Evolutionary conservation across 2,888 invertebrate species (phyloP).

Genomic region (Drosophila heteroneura): DNA sequence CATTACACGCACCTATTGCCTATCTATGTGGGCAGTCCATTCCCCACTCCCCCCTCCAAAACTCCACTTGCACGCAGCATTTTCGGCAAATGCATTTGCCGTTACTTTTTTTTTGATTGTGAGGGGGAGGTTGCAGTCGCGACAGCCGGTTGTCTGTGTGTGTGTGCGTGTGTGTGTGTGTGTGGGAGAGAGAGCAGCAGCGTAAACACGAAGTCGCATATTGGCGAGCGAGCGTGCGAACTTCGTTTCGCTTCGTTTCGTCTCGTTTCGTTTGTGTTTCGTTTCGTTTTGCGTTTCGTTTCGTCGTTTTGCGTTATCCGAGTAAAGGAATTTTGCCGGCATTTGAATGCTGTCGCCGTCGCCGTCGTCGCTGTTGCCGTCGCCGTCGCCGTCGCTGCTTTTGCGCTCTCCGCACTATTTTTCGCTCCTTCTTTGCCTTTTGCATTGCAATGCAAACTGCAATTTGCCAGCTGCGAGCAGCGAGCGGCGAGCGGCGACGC

Average conservation of each 20-base stretch:
- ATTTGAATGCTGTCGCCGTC: constrained; percentile 56
- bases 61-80: constrained; percentile 25
- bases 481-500: constrained; percentile 44
- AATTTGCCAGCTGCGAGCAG: constrained; percentile 46
- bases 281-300: constrained; percentile 14
- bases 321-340: constrained; percentile 78
- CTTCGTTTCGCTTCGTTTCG: constrained; percentile 27
- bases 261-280: constrained; percentile 34
- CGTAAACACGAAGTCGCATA: constrained; percentile 25
- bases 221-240: constrained; percentile 20
- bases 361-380: constrained; percentile 17
- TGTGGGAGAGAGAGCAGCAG: constrained; percentile 57
- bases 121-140: constrained; percentile 65
- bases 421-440: constrained; percentile 67
- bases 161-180: constrained; percentile 68
- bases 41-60: background rate
- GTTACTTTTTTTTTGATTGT: constrained; percentile 30
- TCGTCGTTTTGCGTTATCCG: constrained; percentile 57
- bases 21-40: constrained; percentile 24
- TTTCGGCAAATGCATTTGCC: constrained; percentile 56
- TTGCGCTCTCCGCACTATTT: constrained; percentile 53
- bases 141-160: constrained; percentile 33
- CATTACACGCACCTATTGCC: constrained; percentile 14
- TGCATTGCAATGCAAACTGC: constrained; percentile 56
- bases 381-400: constrained; percentile 30